These are phyloP conservation scores for Brevimyrus niger DNA, from an alignment of 2,113 vertebrate genomes.

Conservation along the genomic window DNA sequence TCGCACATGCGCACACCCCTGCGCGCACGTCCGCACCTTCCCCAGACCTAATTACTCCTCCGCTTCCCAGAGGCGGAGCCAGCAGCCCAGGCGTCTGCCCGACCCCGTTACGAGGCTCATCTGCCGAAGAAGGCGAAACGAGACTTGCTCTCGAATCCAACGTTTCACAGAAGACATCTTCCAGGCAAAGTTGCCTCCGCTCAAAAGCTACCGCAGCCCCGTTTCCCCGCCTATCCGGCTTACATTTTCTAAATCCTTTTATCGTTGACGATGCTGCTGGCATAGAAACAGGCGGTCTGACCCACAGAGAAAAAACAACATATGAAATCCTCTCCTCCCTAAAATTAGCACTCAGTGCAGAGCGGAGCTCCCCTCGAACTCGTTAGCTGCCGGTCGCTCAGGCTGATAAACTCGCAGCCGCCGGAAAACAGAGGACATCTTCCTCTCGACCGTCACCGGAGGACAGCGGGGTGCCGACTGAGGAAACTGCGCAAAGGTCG, in stretches of 20 bases:
- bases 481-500: neutral
- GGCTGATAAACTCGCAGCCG: neutral
- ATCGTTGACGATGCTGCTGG: neutral
- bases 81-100: neutral
- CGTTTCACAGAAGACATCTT: neutral
- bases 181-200: neutral
- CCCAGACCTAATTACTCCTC: neutral
- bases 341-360: neutral
- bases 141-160: neutral
- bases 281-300: neutral
- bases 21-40: neutral
- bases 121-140: neutral
- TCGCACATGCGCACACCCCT: neutral
- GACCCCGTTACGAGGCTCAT: neutral
- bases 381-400: neutral
- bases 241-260: neutral
- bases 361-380: neutral
- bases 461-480: neutral
- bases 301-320: neutral
- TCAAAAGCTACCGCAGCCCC: neutral
- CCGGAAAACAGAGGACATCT: neutral
- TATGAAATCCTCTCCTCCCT: neutral
- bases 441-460: neutral
- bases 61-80: neutral
- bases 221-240: neutral